Base-by-base conservation (phyloP, 2,888 invertebrate genomes). In the Drosophila tripunctata region DNA sequence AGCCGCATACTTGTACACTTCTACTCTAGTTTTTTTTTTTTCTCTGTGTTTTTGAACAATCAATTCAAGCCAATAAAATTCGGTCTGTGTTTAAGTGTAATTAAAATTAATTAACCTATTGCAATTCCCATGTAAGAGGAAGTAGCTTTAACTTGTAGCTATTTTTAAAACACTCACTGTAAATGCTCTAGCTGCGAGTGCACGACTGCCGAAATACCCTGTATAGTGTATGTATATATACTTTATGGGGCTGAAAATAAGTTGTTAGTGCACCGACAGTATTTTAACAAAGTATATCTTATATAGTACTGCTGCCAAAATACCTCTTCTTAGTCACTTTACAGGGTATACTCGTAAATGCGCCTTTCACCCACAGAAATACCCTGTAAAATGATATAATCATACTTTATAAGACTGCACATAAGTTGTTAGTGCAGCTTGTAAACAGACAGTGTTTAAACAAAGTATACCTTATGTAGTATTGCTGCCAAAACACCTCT, bases 31-130 rank as follows among this genome's bases (percentile, higher is more conserved):
- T 21, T n/a, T n/a, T 38, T n/a, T 38, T 31, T 33, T 12, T 35
- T 27, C 7, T 30, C n/a, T 3, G 8, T 54, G 41, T 30, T 17
- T 27, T 4, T n/a, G n/a, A n/a, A n/a, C n/a, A 22, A 30, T 6
- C n/a, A 19, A 12, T 15, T 44, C 6, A 56, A 21, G 31, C 36
- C 12, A 5, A 36, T 17, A n/a, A 52, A 64, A 50, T 14, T 48
- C 7, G 1, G 1, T 12, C 4, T 8, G 6, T 31, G 15, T 7
- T 17, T 17, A 38, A 19, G 14, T 38, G n/a, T 27, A 31, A 38
- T 54, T 44, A 17, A 6, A 71, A 64, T 51, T 64, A 64, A 64
- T 30, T 51, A 44, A 50, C 35, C 36, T 48, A 48, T 17, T 36
- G 12, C 22, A 24, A 12, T 48, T 15, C 1, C 2, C 35, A 4